Evolutionary conservation across 2,113 vertebrate genomes (phyloP).

Genomic region (Corythornis vintsioides): DNA sequence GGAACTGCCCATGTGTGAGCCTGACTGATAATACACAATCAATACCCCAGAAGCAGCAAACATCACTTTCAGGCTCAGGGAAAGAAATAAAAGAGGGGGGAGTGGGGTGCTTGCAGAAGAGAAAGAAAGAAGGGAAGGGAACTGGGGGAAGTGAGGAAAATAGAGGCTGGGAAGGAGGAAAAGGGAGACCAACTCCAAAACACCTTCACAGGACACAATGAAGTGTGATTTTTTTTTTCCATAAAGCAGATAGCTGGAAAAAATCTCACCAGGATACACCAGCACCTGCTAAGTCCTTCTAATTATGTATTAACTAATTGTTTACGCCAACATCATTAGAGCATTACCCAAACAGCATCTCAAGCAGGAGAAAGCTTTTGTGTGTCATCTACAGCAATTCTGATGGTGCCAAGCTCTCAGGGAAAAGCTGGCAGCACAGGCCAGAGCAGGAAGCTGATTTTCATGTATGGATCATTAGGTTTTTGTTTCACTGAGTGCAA

Average conservation of each 20-base stretch:
- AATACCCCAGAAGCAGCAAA: conserved; percentile 78
- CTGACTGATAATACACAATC: conserved; percentile 86
- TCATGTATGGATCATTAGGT: not conserved
- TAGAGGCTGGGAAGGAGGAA: not conserved
- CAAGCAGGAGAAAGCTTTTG: not conserved
- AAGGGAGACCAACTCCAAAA: conserved; percentile 22
- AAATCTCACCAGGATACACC: not conserved
- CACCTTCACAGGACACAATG: not conserved
- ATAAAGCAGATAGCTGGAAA: not conserved
- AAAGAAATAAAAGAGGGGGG: not conserved
- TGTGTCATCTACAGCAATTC: conserved; percentile 12
- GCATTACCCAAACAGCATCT: not conserved
- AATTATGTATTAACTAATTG: conserved; percentile 29
- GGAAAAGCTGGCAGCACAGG: conserved; percentile 3
- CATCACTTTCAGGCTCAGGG: conserved; percentile 67
- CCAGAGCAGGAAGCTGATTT: not conserved
- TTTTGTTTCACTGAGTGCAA: not conserved
- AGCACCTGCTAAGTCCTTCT: conserved; percentile 23
- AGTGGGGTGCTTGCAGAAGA: not conserved
- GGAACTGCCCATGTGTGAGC: conserved; percentile 83
- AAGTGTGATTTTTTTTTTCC: not conserved
- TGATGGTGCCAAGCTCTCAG: not conserved
- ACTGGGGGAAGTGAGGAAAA: not conserved
- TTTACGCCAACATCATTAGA: conserved; percentile 8
- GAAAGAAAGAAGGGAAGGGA: not conserved